Percentiles rank a stretch among this genome's conserved stretches.
These are phyloP conservation scores for Austrofundulus limnaeus DNA, from an alignment of 2,113 vertebrate species.

Conservation along the genomic window DNA sequence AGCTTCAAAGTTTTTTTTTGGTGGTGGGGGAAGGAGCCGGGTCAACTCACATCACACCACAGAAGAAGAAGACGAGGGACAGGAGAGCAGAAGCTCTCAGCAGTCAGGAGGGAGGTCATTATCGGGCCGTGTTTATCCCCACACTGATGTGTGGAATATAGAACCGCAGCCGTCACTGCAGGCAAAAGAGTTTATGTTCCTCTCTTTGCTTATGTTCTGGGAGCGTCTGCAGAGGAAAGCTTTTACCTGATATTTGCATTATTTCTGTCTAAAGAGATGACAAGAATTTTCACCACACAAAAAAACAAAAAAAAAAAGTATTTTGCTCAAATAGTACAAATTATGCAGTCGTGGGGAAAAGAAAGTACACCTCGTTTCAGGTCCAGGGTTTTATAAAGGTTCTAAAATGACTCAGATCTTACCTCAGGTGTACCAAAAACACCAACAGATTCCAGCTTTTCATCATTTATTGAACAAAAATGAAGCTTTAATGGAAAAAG, in stretches of 20 bases:
- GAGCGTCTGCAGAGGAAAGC: conserved; percentile 26
- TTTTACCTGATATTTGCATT: conserved; percentile 58
- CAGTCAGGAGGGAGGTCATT: conserved; percentile 81
- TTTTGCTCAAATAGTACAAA: conserved; percentile 43
- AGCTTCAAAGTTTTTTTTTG: conserved; percentile 71
- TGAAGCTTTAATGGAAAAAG: too few relatives aligned
- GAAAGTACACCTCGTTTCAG: too few relatives aligned
- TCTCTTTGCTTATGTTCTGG: conserved; percentile 31
- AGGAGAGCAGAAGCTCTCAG: conserved; percentile 50
- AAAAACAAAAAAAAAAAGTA: too few relatives aligned
- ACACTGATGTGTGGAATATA: conserved; percentile 56
- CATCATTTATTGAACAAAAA: too few relatives aligned
- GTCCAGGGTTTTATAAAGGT: too few relatives aligned
- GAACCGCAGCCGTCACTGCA: conserved; percentile 56
- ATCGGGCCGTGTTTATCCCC: conserved; percentile 68
- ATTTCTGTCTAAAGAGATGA: conserved; percentile 47
- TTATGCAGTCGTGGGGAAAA: too few relatives aligned
- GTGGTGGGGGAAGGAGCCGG: conserved; percentile 22
- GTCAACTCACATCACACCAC: conserved; percentile 24
- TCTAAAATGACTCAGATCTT: too few relatives aligned
- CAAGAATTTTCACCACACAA: conserved; percentile 45
- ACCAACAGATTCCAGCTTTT: too few relatives aligned
- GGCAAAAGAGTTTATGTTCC: conserved; percentile 50
- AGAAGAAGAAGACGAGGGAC: conserved; percentile 47
- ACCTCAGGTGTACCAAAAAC: too few relatives aligned